Base-by-base conservation (phyloP, 2,113 vertebrate species). In the Strix uralensis region DNA sequence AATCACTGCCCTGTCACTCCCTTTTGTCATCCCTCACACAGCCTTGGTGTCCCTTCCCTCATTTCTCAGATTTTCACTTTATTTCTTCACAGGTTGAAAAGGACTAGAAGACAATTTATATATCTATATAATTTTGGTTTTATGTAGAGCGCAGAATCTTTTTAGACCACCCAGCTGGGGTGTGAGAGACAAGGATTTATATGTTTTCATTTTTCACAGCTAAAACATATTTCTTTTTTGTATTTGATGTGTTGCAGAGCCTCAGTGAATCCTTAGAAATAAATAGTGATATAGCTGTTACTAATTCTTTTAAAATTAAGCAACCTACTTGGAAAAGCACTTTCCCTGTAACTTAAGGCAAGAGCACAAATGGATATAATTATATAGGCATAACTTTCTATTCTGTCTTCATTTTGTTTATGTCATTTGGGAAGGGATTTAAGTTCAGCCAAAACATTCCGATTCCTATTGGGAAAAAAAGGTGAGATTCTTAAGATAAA, bases 231-330 rank as follows among this genome's bases (percentile, higher is more conserved):
- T 59, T 62, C 1, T 32, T 44, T 83, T 63, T 59, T 54, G 3
- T 47, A 34, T 66, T 55, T 32, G 27, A 85, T 86, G 8, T 38
- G 36, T 42, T 15, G 3, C 51, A 90, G 36, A 87, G 23, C 27
- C 40, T 72, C 44, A 65, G 52, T 52, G 81, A 84, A 91, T 75
- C 80, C 5, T 6, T 40, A 67, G 42, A 65, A 93, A 93, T 62
- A 96, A 92, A 58, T 19, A 57, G 32, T 63, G 44, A 87, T 77
- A 90, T 77, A 90, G 25, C 34, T 96, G 57, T 79, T 91, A 79
- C 16, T 78, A 96, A 88, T 96, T 94, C 61, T 65, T 75, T 78
- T 86, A 83, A 88, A 95, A 95, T 92, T 82, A 94, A 96, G 79
- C 26, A 6, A 85, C 30, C 58, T 70, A 80, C 66, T 86, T 94